phyloP scores from a whole-genome alignment of 2,888 invertebrate genomes.

The Nipponacmea schrenckii region DNA sequence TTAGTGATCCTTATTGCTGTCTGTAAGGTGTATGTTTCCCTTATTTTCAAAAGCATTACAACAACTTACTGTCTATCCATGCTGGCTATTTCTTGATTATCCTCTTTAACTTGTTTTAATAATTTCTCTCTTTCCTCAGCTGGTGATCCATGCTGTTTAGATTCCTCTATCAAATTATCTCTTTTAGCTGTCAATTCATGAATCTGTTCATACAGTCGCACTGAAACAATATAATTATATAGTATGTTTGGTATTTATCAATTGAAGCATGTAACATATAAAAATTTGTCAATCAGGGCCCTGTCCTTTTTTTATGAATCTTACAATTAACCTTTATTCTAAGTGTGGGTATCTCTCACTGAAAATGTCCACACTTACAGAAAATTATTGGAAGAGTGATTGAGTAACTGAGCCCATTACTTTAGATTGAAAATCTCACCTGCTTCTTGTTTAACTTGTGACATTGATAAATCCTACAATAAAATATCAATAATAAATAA shows the following conservation, averaged over 20 bases:
- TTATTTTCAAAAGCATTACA: no score
- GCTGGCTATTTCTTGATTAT: slow-evolving; percentile 82
- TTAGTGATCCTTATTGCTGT: no score
- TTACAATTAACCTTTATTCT: no score
- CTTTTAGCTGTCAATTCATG: slow-evolving; percentile 75
- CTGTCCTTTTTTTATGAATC: no score
- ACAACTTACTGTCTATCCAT: slow-evolving; percentile 76
- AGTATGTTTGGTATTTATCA: no score
- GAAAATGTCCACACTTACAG: no score
- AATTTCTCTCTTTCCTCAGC: slow-evolving; percentile 82
- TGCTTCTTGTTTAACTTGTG: slow-evolving; percentile 73
- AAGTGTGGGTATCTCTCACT: no score
- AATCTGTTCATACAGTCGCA: slow-evolving; percentile 74
- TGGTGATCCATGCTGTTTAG: slow-evolving; percentile 78
- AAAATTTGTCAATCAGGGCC: no score
- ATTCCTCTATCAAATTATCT: slow-evolving; percentile 76
- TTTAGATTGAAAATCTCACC: slow-evolving; percentile 39
- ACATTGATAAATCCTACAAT: slow-evolving; percentile 59
- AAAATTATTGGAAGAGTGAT: no score
- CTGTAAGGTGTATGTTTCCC: no score
- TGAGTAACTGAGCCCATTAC: no score
- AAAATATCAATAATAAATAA: slow-evolving; percentile 4
- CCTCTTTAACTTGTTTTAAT: slow-evolving; percentile 78
- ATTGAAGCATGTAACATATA: no score
- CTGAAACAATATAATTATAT: slow-evolving; percentile 52